phyloP scores from a whole-genome alignment of 2,113 vertebrate genomes.

The Picathartes gymnocephalus region DNA sequence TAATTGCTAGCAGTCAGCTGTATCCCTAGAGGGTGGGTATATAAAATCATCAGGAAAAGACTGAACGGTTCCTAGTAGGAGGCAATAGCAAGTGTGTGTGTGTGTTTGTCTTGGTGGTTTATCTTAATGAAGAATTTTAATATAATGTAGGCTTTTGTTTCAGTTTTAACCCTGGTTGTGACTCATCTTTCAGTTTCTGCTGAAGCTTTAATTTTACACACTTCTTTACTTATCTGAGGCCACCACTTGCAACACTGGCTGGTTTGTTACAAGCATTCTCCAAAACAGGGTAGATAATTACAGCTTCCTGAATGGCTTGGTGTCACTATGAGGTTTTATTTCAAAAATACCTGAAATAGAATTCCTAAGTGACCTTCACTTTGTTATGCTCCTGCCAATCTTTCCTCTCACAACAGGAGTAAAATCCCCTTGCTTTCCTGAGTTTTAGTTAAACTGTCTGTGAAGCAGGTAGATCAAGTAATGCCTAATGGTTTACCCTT shows the following conservation, averaged over 20 bases:
- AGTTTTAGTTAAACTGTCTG: background rate
- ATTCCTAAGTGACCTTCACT: conserved; percentile 5
- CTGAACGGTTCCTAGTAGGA: conserved; percentile 13
- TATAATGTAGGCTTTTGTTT: conserved; percentile 32
- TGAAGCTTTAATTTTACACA: conserved; percentile 22
- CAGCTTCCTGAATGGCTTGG: conserved; percentile 3
- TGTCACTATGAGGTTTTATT: conserved; percentile 21
- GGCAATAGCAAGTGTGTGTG: background rate
- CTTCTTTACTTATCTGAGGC: conserved; percentile 33
- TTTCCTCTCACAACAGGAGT: background rate
- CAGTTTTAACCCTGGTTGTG: conserved; percentile 22
- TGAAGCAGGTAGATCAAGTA: background rate
- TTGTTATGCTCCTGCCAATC: background rate
- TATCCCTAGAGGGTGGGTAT: conserved; percentile 35
- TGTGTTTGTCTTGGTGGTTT: background rate
- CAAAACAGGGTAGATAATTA: conserved; percentile 33
- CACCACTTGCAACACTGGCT: conserved; percentile 5
- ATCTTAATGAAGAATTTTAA: conserved; percentile 46
- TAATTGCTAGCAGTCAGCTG: conserved; percentile 56
- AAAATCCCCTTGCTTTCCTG: background rate
- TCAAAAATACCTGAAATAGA: conserved; percentile 36
- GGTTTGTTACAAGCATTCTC: conserved; percentile 23
- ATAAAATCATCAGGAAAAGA: conserved; percentile 46
- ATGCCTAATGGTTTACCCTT: background rate
- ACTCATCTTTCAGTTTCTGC: conserved; percentile 19